phyloP scores from a whole-genome alignment of 2,113 vertebrate genomes.

The Alaudala cheleensis region DNA sequence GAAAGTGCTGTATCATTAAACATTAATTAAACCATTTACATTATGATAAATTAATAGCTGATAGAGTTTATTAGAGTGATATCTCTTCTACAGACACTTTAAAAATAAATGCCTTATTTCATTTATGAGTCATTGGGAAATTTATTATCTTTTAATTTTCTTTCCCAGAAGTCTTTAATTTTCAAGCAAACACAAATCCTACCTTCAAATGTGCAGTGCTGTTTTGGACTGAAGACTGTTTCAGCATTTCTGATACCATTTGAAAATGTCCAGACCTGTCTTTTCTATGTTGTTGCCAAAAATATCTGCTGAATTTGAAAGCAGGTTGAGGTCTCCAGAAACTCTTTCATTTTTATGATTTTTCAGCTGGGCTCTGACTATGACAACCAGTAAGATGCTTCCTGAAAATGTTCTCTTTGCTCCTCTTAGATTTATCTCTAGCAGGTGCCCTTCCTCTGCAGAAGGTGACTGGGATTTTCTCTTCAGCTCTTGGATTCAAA shows the following conservation, averaged over 20 bases:
- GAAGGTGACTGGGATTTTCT: neutral
- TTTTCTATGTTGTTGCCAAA: neutral
- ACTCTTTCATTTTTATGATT: neutral
- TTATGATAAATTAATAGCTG: constrained; percentile 21
- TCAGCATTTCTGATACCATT: neutral
- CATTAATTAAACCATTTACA: constrained; percentile 12
- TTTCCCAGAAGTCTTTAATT: neutral
- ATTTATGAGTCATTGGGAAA: neutral
- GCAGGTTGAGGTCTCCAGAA: neutral
- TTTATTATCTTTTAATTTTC: neutral
- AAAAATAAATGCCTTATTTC: neutral
- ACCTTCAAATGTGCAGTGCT: neutral
- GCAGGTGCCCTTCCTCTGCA: neutral
- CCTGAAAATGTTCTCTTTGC: neutral
- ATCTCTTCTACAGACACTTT: neutral
- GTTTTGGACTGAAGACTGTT: neutral
- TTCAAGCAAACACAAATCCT: neutral
- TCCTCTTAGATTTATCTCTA: neutral
- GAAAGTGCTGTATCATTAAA: constrained; percentile 1
- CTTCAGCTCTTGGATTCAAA: neutral
- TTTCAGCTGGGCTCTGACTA: neutral
- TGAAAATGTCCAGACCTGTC: neutral
- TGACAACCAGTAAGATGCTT: neutral
- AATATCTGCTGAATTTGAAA: constrained; percentile 21
- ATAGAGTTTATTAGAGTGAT: neutral